Evolutionary conservation across 2,113 vertebrate genomes (phyloP).

Genomic region (Semicossyphus pulcher): DNA sequence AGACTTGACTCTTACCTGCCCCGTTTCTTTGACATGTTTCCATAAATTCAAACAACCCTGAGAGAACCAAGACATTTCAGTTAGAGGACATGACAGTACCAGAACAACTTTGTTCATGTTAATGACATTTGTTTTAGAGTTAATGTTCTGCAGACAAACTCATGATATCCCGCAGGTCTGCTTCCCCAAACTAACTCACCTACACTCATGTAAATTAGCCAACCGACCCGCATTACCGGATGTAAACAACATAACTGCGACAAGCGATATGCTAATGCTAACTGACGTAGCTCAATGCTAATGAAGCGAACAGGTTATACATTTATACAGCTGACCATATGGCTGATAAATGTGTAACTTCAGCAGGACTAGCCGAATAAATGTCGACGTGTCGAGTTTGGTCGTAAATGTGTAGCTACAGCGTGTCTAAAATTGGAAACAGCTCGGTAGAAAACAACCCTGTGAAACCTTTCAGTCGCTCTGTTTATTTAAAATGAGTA

Average conservation of each 20-base stretch:
- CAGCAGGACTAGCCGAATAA: slow-evolving; percentile 13
- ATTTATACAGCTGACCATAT: slow-evolving; percentile 36
- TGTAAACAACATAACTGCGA: slow-evolving; percentile 79
- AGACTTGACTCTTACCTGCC: slow-evolving; percentile 78
- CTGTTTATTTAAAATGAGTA: background rate
- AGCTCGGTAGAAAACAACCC: background rate
- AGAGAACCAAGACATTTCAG: slow-evolving; percentile 51
- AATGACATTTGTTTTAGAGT: too few species aligned
- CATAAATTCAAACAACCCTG: slow-evolving; percentile 82
- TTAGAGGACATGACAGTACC: slow-evolving; percentile 19
- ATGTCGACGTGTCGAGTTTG: slow-evolving; percentile 28
- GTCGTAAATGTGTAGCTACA: background rate
- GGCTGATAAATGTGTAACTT: slow-evolving; percentile 63
- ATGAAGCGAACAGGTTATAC: slow-evolving; percentile 17
- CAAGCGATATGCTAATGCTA: slow-evolving; percentile 59
- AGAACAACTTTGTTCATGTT: too few species aligned
- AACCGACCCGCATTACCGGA: slow-evolving; percentile 61
- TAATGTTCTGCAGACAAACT: background rate
- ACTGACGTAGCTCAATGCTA: slow-evolving; percentile 41
- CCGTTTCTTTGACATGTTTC: slow-evolving; percentile 89
- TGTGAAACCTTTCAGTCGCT: background rate
- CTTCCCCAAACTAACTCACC: background rate
- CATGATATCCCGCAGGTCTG: background rate
- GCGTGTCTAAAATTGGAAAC: slow-evolving; percentile 7
- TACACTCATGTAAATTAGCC: slow-evolving; percentile 26